Base-by-base conservation (phyloP, 2,888 invertebrate species). In the Scaptomyza caliginosa region DNA sequence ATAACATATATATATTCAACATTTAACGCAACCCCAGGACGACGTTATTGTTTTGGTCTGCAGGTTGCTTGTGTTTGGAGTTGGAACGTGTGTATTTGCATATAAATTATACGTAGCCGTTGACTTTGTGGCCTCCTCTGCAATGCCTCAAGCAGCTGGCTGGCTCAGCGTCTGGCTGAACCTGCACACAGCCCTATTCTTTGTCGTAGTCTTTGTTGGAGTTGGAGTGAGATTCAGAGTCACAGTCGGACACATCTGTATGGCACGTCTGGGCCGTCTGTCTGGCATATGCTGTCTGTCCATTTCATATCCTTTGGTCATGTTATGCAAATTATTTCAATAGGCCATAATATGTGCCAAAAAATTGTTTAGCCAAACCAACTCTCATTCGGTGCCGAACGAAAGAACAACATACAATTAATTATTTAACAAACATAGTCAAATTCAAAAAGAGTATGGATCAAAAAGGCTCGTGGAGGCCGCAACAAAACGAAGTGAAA, bases 21-120 rank as follows among this genome's bases (percentile, higher is more conserved):
- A 19, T 30, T 19, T 19, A 19, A 3, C 30, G 19, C 32, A 46
- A 21, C 49, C 39, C 30, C 13, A 52, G 52, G 32, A 58, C 57
- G 58, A 58, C 50, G 60, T 60, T 74, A 66, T 67, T 79, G 67
- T 68, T 63, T 70, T 67, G 67, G 63, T 79, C 60, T 56, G 57
- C 64, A 77, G 67, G 72, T 75, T 68, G 67, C 48, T 13, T 60
- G 60, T 75, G 69, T 51, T 77, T 66, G 67, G 79, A 75, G 77
- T 68, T 75, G 69, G 62, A 82, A 73, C 82, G 77, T 81, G 83
- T 84, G 82, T 84, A 84, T 83, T 83, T 83, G 84, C 82, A 83
- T 84, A 83, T 84, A 83, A 83, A 83, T 83, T 83, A 83, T 84
- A 81, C 80, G 70, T 71, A 77, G 83, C 76, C 80, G 83, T 82